Evolutionary conservation across 2,888 invertebrate genomes (phyloP), one percentile per base, ranked within the genome.

Genomic region (Polia nebulosa): DNA sequence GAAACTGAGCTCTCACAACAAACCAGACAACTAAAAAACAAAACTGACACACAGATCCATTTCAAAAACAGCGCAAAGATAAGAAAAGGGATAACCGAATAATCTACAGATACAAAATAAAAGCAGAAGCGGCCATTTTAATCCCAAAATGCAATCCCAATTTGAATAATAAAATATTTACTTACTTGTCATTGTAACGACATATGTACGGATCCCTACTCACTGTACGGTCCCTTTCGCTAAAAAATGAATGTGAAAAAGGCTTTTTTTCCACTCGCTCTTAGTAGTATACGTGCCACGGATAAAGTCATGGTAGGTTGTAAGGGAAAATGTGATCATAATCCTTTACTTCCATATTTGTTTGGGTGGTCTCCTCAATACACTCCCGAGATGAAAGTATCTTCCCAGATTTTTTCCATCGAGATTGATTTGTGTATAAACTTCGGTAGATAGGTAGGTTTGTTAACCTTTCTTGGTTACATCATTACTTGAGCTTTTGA

Each of bases 281-380:
- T 74, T 82, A 86, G 79, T 80, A 77, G 79, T 85, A 84, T 89
- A 87, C 78, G 85, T 86, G 84, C 78, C 79, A 77, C 78, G 87
- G 89, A 91, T 92, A 89, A 90, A 89, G 88, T 89, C 83, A 89
- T 90, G 85, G 89, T 87, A 87, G 88, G 90, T 88, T 89, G 87
- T 90, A 90, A 90, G 92, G 87, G 89, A 87, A 92, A 92, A 93
- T 92, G 89, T 89, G 90, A 93, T 91, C 90, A 90, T 93, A 93
- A 92, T 92, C 91, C 89, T 85, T 85, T 86, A 87, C 88, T 89
- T 89, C 85, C 86, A 90, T 91, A 90, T 93, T 92, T 92, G 91
- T 91, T 92, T 87, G 88, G 90, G 87, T 82, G 58, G 71, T 34
- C 84, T 84, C 83, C 85, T 72, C 84, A 84, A 84, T 83, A 81